These are phyloP conservation scores for Hapalemur alaotrensis DNA, from an alignment of 2,797 vertebrate genomes.

Conservation along the genomic window DNA sequence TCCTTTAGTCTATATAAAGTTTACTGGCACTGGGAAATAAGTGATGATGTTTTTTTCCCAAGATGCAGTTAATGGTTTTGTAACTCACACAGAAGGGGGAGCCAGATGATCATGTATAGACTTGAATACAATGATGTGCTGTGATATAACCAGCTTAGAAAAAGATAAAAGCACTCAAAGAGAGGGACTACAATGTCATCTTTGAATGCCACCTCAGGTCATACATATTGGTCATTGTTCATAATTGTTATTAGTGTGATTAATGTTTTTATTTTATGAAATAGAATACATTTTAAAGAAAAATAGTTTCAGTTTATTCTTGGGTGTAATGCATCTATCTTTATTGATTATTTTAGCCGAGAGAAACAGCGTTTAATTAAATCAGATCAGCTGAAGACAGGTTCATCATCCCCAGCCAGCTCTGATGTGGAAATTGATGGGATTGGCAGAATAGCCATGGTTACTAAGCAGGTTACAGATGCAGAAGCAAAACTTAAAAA, in stretches of 20 bases:
- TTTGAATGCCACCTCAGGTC: neutral
- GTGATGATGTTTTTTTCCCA: constrained; percentile 19
- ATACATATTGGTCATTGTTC: neutral
- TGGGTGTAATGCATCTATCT: constrained; percentile 15
- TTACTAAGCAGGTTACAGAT: constrained; percentile 88
- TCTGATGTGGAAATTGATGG: constrained; percentile 86
- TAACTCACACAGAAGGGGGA: constrained; percentile 30
- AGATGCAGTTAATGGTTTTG: constrained; percentile 11
- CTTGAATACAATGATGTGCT: neutral
- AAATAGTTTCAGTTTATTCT: constrained; percentile 23
- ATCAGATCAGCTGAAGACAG: constrained; percentile 83
- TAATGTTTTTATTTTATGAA: constrained; percentile 19
- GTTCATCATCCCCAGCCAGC: constrained; percentile 82
- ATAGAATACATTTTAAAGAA: constrained; percentile 20
- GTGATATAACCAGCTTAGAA: neutral
- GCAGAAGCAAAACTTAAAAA: constrained; percentile 90
- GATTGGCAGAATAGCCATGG: constrained; percentile 83
- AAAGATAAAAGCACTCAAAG: neutral
- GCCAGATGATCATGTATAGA: neutral
- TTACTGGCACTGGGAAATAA: neutral
- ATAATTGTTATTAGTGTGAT: neutral
- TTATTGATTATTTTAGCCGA: constrained; percentile 84
- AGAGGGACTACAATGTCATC: neutral
- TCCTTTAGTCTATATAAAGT: neutral
- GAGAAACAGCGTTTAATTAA: constrained; percentile 92